Percentiles rank a stretch among this genome's conserved stretches.
phyloP scores from a whole-genome alignment of 2,888 invertebrate genomes.

The Strigamia maritima region DNA sequence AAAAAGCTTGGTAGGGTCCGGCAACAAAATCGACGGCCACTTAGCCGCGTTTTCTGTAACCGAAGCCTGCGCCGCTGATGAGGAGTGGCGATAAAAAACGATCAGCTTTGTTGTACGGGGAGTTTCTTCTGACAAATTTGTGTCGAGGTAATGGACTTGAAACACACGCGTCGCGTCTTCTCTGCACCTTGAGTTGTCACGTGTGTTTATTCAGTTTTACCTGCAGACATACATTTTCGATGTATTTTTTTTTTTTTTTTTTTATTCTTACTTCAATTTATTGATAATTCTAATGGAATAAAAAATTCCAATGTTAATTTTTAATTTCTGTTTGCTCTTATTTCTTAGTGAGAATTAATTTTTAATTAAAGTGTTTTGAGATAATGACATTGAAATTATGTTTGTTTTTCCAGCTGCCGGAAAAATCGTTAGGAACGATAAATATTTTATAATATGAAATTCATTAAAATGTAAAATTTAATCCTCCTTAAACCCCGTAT shows the following conservation, averaged over 20 bases:
- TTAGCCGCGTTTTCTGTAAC: conserved; percentile 19
- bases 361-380: neutral
- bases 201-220: conserved; percentile 27
- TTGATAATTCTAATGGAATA: neutral
- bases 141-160: conserved; percentile 27
- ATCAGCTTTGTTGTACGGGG: conserved; percentile 2
- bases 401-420: neutral
- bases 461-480: neutral
- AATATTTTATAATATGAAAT: no score
- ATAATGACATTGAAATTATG: neutral
- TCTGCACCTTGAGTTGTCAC: conserved; percentile 25
- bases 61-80: neutral
- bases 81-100: neutral
- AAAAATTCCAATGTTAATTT: neutral
- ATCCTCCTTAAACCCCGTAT: no score
- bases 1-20: conserved; percentile 11
- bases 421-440: no score
- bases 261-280: neutral
- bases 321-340: neutral
- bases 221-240: conserved; percentile 14
- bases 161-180: conserved; percentile 27
- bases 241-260: neutral
- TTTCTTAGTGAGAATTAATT: neutral
- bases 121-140: conserved; percentile 27
- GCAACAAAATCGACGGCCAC: conserved; percentile 18